Evolutionary conservation across 2,113 vertebrate species (phyloP), one percentile per base, ranked within the genome.

Genomic region (Sceloporus tristichus): DNA sequence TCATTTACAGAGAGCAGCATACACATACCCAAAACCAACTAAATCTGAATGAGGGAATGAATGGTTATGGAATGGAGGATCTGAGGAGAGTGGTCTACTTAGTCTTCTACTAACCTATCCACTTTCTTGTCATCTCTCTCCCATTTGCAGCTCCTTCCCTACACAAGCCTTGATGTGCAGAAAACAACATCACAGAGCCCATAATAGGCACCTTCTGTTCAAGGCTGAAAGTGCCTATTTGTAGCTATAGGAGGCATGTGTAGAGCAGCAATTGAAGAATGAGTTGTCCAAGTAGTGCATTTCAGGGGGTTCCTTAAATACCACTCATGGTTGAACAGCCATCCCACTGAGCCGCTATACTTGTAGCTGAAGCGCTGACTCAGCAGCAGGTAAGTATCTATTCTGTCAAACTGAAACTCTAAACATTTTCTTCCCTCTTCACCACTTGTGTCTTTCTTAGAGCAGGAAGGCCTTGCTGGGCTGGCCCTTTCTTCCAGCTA

Each of bases 241-340:
- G 71, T 23, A 81, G 40, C 71, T 81, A 74, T 68, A 53, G 77
- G 40, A 66, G 83, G 70, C 9, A 56, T 40, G 70, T 54, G 40
- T 29, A 81, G 68, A 81, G 56, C 14, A 82, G 71, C 54, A 74
- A 84, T 78, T 73, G 81, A 89, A 81, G 70, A 76, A 81, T 16
- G 5, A 38, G 80, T 53, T 59, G 48, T 62, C 54, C 76, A 19
- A 54, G 42, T 40, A 18, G 59, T 62, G 29, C 77, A 85, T 66
- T 89, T 42, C 56, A 23, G 71, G 70, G 18, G 18, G 78, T 34
- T 81, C 19, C 34, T 40, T 53, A 76, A 83, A 68, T 87, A 65
- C 29, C 76, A n/a, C 34, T 87, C 86, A 65, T 21, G 53, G 27
- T 74, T 59, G 86, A 74, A 65, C 34, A 81, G 68, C 34, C 9